Evolutionary conservation across 2,113 vertebrate genomes (phyloP).

Genomic region (Syrmaticus mikado): DNA sequence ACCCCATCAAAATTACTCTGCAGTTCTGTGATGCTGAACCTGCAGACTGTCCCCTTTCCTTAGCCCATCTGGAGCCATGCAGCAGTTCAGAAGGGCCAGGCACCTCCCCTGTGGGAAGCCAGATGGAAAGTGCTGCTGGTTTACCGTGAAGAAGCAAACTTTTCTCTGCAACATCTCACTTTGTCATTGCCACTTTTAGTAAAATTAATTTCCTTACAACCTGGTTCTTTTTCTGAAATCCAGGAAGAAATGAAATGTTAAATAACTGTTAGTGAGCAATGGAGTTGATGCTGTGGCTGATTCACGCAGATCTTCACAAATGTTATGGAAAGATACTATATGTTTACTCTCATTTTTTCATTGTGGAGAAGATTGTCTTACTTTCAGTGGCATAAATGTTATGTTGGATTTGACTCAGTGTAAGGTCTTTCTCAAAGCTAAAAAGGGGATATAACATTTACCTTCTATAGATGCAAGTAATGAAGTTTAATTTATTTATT

Average conservation of each 20-base stretch:
- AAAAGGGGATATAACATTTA: neutral
- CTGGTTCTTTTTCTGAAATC: neutral
- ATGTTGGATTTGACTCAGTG: neutral
- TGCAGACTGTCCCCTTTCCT: neutral
- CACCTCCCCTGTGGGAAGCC: accelerated
- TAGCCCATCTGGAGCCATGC: accelerated
- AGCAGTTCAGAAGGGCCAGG: accelerated
- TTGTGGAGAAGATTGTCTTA: neutral
- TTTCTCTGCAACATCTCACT: neutral
- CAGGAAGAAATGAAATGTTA: neutral
- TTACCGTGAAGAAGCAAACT: neutral
- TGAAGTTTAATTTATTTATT: neutral
- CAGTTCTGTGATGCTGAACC: neutral
- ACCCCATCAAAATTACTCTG: neutral
- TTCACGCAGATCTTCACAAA: neutral
- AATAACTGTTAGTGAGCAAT: neutral
- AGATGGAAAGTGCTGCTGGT: neutral
- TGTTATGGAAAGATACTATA: neutral
- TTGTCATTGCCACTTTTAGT: accelerated
- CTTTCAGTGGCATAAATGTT: neutral
- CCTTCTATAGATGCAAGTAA: neutral
- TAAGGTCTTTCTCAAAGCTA: neutral
- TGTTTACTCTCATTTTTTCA: neutral
- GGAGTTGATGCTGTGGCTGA: neutral
- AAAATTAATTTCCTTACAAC: neutral